Conservation (phyloP, 1,140 invertebrate species). For the Listronotus oregonensis region DNA sequence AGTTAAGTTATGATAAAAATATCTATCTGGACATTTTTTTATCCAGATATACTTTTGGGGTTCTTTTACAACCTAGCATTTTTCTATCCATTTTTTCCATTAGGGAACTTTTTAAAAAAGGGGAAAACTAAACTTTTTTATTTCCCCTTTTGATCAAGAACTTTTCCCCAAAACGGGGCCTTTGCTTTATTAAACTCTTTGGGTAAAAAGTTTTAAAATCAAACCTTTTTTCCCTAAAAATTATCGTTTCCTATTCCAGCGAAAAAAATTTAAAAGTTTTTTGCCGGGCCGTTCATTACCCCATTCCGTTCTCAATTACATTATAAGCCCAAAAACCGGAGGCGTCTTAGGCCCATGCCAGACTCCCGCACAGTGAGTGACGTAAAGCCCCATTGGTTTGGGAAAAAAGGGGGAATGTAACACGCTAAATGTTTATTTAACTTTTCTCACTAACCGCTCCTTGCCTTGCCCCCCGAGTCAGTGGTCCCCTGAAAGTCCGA, state of each 20-base stretch:
- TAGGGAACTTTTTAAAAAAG: too few relatives aligned
- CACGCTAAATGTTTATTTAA: constrained; percentile 39
- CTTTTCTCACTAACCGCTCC: constrained; percentile 36
- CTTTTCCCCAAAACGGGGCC: too few relatives aligned
- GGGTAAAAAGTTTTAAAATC: too few relatives aligned
- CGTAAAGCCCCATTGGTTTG: constrained; percentile 37
- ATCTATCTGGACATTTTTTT: too few relatives aligned
- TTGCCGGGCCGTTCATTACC: constrained; percentile 28
- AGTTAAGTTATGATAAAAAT: too few relatives aligned
- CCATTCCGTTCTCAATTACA: constrained; percentile 35
- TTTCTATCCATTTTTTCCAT: too few relatives aligned
- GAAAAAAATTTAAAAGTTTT: constrained; percentile 33
- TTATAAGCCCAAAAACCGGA: constrained; percentile 29
- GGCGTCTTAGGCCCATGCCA: constrained; percentile 37
- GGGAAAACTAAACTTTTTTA: too few relatives aligned
- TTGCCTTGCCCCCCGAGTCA: constrained; percentile 27
- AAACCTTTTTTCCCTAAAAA: constrained; percentile 2
- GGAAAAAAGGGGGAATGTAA: constrained; percentile 24
- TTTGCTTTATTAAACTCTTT: too few relatives aligned
- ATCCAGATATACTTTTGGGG: too few relatives aligned
- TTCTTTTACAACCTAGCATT: too few relatives aligned
- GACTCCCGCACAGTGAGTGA: constrained; percentile 34
- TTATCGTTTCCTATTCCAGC: background rate
- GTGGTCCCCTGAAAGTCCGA: constrained; percentile 31
- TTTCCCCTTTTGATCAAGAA: too few relatives aligned